Base-by-base conservation (phyloP, 2,113 vertebrate species). In the Charina bottae region DNA sequence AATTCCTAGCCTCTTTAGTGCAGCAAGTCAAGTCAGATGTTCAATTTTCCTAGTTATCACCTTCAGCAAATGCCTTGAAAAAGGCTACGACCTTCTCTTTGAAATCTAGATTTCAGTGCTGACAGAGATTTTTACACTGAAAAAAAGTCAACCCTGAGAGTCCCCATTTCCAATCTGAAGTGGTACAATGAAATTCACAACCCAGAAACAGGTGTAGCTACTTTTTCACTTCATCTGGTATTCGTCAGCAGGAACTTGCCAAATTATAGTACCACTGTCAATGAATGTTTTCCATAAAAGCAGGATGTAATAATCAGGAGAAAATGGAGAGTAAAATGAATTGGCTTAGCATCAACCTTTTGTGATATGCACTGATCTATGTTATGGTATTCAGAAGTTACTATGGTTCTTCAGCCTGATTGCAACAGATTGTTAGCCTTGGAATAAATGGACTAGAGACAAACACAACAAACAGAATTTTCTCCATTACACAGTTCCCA, bases 1-100 rank as follows among this genome's bases (percentile, higher is more conserved):
- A 93, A 92, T 15, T 49, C 92, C 23, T 90, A 93, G 89, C 85
- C 86, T 92, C 93, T 92, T 90, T 42, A 6, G 24, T 68, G 55
- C 72, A 93, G 9, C n/a, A 1, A 90, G n/a, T 15, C n/a, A 90
- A 23, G 21, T 33, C 49, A 55, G 19, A 88, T 26, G 3, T 24
- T 59, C 33, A 42, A 3, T 59, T 46, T 88, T 46, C 58, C 78
- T 54, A 33, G 11, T 37, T 89, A 90, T 24, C 23, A 49, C 26
- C 21, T 33, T 58, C n/a, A 62, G 4, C 26, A n/a, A n/a, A 58
- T n/a, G 17, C 3, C 12, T 12, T 26, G 28, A 58, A 37, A 56
- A 90, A 49, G 24, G 26, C 13, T 49, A 37, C 11, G 42, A 46
- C 12, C 23, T 84, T 46, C 15, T 85, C 26, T 55, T 85, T 8